Evolutionary conservation across 2,888 invertebrate genomes (phyloP).

Genomic region (Aphodius sticticus): DNA sequence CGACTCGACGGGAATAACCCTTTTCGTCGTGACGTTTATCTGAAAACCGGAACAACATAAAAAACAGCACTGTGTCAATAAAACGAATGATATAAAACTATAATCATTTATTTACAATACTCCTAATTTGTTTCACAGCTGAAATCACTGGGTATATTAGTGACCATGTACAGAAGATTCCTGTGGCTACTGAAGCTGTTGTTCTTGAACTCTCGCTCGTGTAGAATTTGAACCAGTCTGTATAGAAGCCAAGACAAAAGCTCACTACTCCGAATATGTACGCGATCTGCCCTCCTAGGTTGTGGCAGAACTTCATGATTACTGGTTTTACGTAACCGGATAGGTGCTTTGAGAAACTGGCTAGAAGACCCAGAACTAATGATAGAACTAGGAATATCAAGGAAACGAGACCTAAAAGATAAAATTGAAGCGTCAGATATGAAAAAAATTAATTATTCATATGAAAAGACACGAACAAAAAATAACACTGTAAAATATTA

Average conservation of each 20-base stretch:
- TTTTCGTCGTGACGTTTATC: slow-evolving; percentile 31
- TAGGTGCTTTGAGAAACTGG: slow-evolving; percentile 47
- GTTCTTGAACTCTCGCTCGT: slow-evolving; percentile 48
- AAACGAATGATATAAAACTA: slow-evolving; percentile 22
- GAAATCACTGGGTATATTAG: slow-evolving; percentile 49
- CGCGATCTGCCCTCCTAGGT: slow-evolving; percentile 51
- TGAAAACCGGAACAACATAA: slow-evolving; percentile 25
- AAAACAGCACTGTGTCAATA: background rate
- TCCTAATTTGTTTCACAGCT: slow-evolving; percentile 45
- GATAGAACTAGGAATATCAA: slow-evolving; percentile 51
- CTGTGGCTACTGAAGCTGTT: slow-evolving; percentile 48
- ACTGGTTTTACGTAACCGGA: slow-evolving; percentile 46
- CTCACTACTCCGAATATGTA: slow-evolving; percentile 53
- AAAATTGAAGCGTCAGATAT: background rate
- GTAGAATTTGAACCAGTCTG: slow-evolving; percentile 51
- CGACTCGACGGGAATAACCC: slow-evolving; percentile 29
- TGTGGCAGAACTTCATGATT: slow-evolving; percentile 52
- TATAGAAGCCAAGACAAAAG: slow-evolving; percentile 51
- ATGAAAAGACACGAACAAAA: no score
- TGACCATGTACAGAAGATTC: slow-evolving; percentile 50
- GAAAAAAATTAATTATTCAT: no score
- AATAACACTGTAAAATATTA: no score
- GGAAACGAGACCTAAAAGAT: slow-evolving; percentile 51
- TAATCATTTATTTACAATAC: slow-evolving; percentile 37
- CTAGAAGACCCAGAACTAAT: slow-evolving; percentile 47